Conservation (phyloP, 2,113 vertebrate genomes). For the Carassius carassius region DNA sequence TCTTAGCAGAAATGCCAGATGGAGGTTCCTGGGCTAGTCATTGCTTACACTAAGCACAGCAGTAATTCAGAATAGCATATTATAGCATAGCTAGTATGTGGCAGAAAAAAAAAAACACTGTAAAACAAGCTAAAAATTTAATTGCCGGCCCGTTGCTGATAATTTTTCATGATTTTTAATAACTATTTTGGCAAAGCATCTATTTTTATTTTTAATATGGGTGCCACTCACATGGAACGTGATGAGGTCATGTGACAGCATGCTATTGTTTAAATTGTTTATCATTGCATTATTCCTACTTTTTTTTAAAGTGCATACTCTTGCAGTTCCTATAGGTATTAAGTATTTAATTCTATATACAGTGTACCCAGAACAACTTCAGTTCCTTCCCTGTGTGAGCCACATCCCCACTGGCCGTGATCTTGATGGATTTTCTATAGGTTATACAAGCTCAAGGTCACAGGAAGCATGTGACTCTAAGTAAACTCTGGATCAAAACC, state of each 20-base stretch:
- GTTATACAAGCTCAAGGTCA: slow-evolving; percentile 23
- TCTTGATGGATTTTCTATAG: neutral
- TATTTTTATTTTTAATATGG: neutral
- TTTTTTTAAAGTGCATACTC: too few relatives aligned
- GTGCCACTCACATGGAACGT: neutral
- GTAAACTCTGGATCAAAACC: slow-evolving; percentile 66
- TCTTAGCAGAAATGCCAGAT: neutral
- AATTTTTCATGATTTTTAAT: neutral
- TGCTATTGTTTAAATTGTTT: too few relatives aligned
- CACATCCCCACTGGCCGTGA: neutral
- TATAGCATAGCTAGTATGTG: neutral
- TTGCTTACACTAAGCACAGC: slow-evolving; percentile 17
- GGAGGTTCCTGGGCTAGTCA: neutral
- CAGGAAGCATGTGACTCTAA: slow-evolving; percentile 29
- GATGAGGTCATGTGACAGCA: too few relatives aligned
- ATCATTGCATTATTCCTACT: too few relatives aligned
- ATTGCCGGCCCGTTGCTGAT: neutral
- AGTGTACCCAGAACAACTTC: too few relatives aligned
- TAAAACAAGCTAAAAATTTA: neutral
- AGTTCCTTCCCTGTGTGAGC: neutral
- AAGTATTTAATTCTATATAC: too few relatives aligned
- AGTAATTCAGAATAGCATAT: slow-evolving; percentile 8
- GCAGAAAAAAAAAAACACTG: neutral
- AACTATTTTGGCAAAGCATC: neutral
- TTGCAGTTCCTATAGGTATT: too few relatives aligned